Evolutionary conservation across 2,113 vertebrate genomes (phyloP).

Genomic region (Kryptolebias marmoratus): DNA sequence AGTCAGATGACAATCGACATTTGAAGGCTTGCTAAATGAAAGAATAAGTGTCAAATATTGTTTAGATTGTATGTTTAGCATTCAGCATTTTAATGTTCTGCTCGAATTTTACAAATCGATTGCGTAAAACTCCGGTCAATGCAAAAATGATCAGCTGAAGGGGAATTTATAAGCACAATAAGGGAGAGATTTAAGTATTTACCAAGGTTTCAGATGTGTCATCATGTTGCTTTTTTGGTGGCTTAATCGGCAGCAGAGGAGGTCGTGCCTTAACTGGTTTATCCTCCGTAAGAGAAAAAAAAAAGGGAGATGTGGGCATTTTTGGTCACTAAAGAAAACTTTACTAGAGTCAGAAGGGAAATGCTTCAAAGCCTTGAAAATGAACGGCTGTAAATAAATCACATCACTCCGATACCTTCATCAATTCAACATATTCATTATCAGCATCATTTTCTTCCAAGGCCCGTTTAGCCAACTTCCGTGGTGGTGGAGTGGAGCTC

Average conservation of each 20-base stretch:
- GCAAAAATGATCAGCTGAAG: no score
- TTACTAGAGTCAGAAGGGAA: background rate
- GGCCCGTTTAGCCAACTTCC: fast-evolving
- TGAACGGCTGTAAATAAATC: background rate
- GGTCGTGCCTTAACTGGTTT: fast-evolving
- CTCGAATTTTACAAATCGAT: no score
- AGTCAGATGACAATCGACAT: no score
- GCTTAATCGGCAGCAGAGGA: fast-evolving
- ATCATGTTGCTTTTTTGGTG: background rate
- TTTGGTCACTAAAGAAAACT: no score
- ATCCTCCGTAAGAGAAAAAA: background rate
- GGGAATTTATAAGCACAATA: no score
- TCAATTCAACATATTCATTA: background rate
- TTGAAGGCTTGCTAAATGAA: no score
- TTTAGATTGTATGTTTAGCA: no score
- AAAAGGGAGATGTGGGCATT: no score
- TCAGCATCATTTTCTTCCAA: fast-evolving
- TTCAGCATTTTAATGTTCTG: no score
- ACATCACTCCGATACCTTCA: background rate
- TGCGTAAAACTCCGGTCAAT: no score
- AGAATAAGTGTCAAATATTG: no score
- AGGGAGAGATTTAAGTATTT: background rate
- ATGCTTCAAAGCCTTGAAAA: background rate
- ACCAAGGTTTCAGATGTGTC: background rate
- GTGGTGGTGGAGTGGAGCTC: constrained; percentile 24